Percentiles rank a stretch among this genome's conserved stretches.
phyloP scores from a whole-genome alignment of 2,797 vertebrate genomes.

The Anas georgica region DNA sequence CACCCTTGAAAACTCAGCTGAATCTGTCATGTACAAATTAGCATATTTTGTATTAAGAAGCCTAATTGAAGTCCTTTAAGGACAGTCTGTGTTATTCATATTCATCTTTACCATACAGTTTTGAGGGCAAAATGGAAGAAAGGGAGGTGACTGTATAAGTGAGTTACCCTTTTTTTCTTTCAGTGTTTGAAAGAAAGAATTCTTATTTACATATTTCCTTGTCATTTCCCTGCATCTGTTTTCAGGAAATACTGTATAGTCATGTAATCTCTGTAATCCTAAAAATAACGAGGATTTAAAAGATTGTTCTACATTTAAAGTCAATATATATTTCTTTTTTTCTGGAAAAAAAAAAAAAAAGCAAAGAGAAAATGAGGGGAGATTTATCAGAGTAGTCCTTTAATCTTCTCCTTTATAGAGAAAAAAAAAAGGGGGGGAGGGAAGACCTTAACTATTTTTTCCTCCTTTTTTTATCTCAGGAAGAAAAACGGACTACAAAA shows the following conservation, averaged over 20 bases:
- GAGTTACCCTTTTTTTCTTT: neutral
- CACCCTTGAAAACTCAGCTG: neutral
- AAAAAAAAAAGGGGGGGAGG: neutral
- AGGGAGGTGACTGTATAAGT: neutral
- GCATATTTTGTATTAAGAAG: neutral
- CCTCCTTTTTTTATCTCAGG: neutral
- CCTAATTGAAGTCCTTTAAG: neutral
- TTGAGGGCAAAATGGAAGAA: neutral
- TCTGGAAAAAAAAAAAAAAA: neutral
- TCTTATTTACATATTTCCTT: constrained; percentile 10
- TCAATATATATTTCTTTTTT: constrained; percentile 9
- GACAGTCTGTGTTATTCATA: neutral
- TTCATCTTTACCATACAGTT: neutral
- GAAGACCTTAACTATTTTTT: neutral
- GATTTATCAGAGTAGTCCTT: constrained; percentile 19
- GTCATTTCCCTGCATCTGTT: constrained; percentile 9
- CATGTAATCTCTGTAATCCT: constrained; percentile 52
- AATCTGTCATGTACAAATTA: neutral
- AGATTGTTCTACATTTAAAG: constrained; percentile 48
- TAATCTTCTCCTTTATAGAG: neutral
- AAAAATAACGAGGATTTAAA: constrained; percentile 63
- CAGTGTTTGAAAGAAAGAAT: neutral
- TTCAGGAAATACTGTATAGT: neutral
- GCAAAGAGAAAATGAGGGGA: constrained; percentile 17
- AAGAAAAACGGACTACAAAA: neutral